Evolutionary conservation across 2,797 vertebrate genomes (phyloP).

Genomic region (Pyrocephalus nanus): DNA sequence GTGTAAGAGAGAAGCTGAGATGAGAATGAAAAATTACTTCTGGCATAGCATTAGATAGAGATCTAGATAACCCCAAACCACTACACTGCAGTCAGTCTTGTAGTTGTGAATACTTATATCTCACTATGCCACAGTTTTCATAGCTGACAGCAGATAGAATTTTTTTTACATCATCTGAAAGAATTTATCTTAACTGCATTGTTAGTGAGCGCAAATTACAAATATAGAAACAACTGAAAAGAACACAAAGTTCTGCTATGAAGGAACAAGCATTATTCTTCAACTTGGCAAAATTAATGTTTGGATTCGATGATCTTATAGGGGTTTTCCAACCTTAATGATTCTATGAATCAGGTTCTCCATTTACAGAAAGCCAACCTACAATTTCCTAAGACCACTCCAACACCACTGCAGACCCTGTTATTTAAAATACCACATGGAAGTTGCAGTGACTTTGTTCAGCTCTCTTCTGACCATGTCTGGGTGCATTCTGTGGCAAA

Average conservation of each 20-base stretch:
- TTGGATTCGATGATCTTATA: not conserved
- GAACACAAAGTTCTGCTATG: not conserved
- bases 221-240: not conserved
- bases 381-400: not conserved
- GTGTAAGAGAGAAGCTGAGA: not conserved
- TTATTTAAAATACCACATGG: not conserved
- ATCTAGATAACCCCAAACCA: not conserved
- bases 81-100: not conserved
- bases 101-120: not conserved
- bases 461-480: not conserved
- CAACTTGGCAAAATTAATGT: not conserved
- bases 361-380: not conserved
- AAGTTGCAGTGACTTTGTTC: not conserved
- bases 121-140: not conserved
- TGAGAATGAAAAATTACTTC: not conserved
- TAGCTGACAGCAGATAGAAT: not conserved
- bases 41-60: not conserved
- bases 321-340: not conserved
- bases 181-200: not conserved
- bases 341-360: not conserved
- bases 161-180: not conserved
- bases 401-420: not conserved
- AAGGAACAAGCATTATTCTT: not conserved
- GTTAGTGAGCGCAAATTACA: not conserved
- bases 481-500: not conserved